phyloP scores from a whole-genome alignment of 1,140 invertebrate species.

The Holcopasites calliopsidis region DNA sequence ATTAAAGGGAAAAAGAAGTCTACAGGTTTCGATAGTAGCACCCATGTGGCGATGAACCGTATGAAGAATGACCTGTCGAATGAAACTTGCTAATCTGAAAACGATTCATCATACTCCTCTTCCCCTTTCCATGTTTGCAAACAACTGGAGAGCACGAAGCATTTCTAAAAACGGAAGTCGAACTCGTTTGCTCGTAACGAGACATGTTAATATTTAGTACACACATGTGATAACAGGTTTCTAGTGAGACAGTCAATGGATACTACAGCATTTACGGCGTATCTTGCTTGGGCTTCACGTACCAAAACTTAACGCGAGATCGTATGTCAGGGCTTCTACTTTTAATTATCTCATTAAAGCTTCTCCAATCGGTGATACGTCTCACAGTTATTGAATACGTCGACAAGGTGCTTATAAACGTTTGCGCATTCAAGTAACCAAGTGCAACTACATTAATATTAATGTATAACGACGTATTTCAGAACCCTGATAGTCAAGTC shows the following conservation, averaged over 20 bases:
- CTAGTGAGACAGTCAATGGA: slow-evolving; percentile 1
- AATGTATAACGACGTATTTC: no score
- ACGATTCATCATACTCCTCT: slow-evolving; percentile 40
- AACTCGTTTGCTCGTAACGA: slow-evolving; percentile 22
- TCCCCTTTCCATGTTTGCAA: background rate
- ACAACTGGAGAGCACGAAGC: background rate
- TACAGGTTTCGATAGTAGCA: background rate
- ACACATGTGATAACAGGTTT: background rate
- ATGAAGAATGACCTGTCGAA: slow-evolving; percentile 47
- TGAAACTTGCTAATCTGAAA: slow-evolving; percentile 43
- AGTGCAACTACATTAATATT: no score
- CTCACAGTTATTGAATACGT: no score
- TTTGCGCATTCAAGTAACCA: no score
- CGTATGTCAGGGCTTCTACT: background rate
- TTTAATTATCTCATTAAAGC: background rate
- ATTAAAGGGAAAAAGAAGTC: background rate
- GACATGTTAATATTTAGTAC: slow-evolving; percentile 6
- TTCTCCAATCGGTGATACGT: background rate
- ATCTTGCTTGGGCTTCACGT: background rate
- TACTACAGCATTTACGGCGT: background rate
- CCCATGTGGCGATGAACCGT: background rate
- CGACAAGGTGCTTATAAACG: no score
- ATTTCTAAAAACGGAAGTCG: slow-evolving; percentile 1
- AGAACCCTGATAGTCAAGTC: no score
- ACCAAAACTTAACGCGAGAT: background rate